Conservation (phyloP, 2,113 vertebrate genomes). For the Oreotragus oreotragus region DNA sequence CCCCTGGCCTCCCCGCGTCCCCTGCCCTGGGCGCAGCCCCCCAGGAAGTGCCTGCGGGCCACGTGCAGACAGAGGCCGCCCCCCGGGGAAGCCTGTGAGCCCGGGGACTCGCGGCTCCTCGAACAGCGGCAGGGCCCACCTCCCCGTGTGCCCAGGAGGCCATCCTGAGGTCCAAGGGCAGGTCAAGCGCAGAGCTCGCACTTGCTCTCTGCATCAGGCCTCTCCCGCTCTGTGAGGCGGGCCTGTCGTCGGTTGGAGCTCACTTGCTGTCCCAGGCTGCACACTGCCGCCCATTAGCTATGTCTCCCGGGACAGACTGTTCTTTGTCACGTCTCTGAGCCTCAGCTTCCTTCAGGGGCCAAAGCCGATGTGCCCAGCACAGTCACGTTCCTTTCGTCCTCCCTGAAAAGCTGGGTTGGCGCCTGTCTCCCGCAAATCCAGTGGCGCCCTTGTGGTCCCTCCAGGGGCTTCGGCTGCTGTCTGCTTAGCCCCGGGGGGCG, state of each 20-base stretch:
- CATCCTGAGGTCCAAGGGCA: background rate
- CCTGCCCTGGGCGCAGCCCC: background rate
- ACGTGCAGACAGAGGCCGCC: background rate
- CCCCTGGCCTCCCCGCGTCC: background rate
- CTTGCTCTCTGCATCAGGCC: too few relatives aligned
- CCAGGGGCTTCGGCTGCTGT: background rate
- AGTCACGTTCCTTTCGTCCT: background rate
- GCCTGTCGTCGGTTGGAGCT: background rate
- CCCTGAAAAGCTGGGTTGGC: fast-evolving
- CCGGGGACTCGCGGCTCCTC: background rate
- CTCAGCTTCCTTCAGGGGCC: background rate
- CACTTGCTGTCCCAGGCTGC: background rate
- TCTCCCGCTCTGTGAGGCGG: background rate
- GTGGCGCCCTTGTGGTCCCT: background rate
- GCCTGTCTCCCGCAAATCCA: background rate
- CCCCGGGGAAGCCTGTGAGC: background rate
- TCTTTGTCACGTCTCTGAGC: background rate
- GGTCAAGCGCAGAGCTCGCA: background rate
- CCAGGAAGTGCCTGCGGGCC: background rate
- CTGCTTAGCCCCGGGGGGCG: background rate
- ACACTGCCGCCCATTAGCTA: background rate
- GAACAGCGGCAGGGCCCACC: background rate
- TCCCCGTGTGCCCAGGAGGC: background rate
- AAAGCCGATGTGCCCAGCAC: background rate
- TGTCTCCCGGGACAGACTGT: background rate